phyloP scores from a whole-genome alignment of 2,888 invertebrate genomes.

The Stegophylla sp. region DNA sequence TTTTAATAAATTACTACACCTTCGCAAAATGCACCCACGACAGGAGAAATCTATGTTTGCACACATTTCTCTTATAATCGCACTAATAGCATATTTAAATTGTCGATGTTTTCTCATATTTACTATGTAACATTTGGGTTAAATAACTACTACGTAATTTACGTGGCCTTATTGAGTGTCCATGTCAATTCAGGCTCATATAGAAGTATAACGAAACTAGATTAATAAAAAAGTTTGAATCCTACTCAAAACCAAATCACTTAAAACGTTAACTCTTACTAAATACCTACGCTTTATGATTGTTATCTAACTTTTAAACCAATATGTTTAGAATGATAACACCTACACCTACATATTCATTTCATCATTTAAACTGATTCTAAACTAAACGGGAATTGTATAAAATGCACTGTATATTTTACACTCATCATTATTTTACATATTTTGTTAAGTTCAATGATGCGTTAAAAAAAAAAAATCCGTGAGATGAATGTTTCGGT shows the following conservation, averaged over 20 bases:
- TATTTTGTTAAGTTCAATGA: no score
- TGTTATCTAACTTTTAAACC: not conserved
- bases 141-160: not conserved
- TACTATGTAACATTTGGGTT: not conserved
- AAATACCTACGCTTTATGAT: not conserved
- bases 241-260: not conserved
- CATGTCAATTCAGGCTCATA: not conserved
- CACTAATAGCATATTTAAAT: slow-evolving; percentile 7
- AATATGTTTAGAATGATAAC: not conserved
- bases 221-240: not conserved
- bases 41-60: slow-evolving; percentile 21
- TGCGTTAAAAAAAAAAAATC: no score
- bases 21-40: slow-evolving; percentile 38
- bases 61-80: slow-evolving; percentile 7
- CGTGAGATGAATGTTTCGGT: no score
- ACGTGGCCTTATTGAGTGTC: not conserved
- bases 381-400: no score
- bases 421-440: no score
- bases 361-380: no score
- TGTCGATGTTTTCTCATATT: not conserved
- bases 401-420: no score
- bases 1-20: not conserved
- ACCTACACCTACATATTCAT: no score
- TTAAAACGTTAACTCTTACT: not conserved
- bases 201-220: not conserved